Evolutionary conservation across 2,797 vertebrate genomes (phyloP).

Genomic region (Ceryle rudis): DNA sequence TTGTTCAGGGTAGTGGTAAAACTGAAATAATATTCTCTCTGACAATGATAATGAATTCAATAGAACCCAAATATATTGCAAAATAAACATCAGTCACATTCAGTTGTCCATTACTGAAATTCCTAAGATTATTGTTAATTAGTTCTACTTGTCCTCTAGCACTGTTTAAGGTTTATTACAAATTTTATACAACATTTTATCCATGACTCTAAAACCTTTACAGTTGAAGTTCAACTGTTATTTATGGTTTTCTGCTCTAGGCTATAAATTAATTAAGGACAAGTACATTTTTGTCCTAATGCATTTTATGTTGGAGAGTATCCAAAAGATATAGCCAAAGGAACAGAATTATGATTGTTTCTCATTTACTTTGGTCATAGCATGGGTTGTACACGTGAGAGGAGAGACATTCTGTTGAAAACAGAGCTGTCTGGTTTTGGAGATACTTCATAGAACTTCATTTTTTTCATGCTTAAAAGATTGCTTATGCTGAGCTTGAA

Average conservation of each 20-base stretch:
- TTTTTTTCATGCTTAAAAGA: neutral
- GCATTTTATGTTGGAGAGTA: conserved; percentile 40
- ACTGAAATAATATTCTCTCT: neutral
- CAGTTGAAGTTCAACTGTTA: conserved; percentile 34
- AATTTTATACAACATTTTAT: conserved; percentile 29
- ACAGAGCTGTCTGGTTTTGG: neutral
- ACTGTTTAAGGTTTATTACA: conserved; percentile 7
- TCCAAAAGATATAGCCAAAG: conserved; percentile 53
- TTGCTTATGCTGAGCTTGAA: neutral
- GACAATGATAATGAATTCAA: neutral
- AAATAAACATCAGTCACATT: conserved; percentile 42
- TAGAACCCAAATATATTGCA: conserved; percentile 1
- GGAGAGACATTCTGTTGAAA: conserved; percentile 40
- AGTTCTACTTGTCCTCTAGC: conserved; percentile 55
- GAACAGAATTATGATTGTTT: conserved; percentile 44
- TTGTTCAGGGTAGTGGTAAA: neutral
- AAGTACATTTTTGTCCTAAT: conserved; percentile 56
- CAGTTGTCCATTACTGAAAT: conserved; percentile 68
- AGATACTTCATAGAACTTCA: neutral
- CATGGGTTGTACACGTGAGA: conserved; percentile 23
- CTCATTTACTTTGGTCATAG: conserved; percentile 25
- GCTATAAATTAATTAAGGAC: conserved; percentile 46
- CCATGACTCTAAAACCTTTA: conserved; percentile 7
- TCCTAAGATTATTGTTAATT: conserved; percentile 75
- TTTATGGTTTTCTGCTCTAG: conserved; percentile 60